Conservation (phyloP, 1,140 invertebrate genomes). For the Carcinoscorpius rotundicauda region DNA sequence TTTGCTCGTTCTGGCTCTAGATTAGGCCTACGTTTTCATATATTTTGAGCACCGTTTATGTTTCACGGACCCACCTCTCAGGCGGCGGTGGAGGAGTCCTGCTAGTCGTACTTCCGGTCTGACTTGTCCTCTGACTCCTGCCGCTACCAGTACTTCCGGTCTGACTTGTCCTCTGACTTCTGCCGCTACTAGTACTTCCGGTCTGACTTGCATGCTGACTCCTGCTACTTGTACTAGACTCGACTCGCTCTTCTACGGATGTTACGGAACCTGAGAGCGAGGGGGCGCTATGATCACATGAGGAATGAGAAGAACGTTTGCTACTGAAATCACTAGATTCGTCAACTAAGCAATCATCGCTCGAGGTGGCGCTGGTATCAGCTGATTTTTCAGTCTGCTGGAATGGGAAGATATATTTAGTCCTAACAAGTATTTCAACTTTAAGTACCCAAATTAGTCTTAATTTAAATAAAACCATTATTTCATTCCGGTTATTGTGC, state of each 20-base stretch:
- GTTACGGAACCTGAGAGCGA: slow-evolving; percentile 9
- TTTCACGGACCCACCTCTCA: slow-evolving; percentile 16
- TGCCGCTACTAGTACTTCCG: not conserved
- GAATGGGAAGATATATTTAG: too few relatives aligned
- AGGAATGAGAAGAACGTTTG: slow-evolving; percentile 20
- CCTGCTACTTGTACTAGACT: slow-evolving; percentile 4
- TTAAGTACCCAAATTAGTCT: too few relatives aligned
- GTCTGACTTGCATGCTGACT: slow-evolving; percentile 9
- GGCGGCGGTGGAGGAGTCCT: slow-evolving; percentile 20
- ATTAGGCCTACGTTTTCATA: too few relatives aligned
- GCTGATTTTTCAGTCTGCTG: not conserved
- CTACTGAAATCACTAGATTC: slow-evolving; percentile 9
- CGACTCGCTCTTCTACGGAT: slow-evolving; percentile 2
- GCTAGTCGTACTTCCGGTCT: slow-evolving; percentile 4
- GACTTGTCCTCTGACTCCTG: too few relatives aligned
- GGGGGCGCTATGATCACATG: slow-evolving; percentile 13
- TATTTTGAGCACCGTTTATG: not conserved
- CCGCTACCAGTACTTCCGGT: too few relatives aligned
- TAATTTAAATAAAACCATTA: too few relatives aligned
- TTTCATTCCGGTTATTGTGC: too few relatives aligned
- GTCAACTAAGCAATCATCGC: slow-evolving; percentile 11
- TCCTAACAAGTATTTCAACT: too few relatives aligned
- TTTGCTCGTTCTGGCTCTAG: too few relatives aligned
- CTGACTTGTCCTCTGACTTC: too few relatives aligned
- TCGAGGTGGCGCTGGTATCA: slow-evolving; percentile 7